These are phyloP conservation scores for Agrilus biguttatus DNA, from an alignment of 2,888 invertebrate species.

Conservation along the genomic window DNA sequence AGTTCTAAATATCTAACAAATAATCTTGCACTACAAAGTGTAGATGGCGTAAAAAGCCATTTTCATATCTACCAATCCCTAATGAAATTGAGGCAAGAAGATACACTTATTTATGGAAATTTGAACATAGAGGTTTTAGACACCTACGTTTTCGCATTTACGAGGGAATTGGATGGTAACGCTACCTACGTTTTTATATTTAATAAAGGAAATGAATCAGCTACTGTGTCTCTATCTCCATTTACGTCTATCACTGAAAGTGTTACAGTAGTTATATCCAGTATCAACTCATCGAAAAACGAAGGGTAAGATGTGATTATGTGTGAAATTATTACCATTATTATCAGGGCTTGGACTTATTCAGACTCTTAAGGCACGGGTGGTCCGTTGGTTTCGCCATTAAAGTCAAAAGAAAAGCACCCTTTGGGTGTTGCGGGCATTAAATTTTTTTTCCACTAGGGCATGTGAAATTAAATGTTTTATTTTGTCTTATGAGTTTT, in stretches of 20 bases:
- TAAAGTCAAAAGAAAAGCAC: too few species aligned
- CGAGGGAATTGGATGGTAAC: conserved; percentile 12
- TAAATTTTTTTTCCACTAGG: too few species aligned
- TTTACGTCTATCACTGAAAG: too few species aligned
- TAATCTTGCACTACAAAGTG: conserved; percentile 42
- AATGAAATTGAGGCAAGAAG: conserved; percentile 35
- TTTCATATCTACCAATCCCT: conserved; percentile 47
- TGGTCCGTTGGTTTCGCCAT: too few species aligned
- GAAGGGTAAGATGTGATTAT: not conserved
- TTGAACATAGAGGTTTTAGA: conserved; percentile 35
- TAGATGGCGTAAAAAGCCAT: conserved; percentile 34
- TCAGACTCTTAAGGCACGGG: too few species aligned
- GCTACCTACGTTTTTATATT: conserved; percentile 13
- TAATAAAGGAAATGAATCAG: conserved; percentile 31
- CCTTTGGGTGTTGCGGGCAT: too few species aligned
- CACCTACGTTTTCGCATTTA: conserved; percentile 9
- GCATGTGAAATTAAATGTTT: too few species aligned
- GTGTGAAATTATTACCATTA: too few species aligned
- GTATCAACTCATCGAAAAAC: not conserved
- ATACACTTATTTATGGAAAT: conserved; percentile 38
- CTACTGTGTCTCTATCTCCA: conserved; percentile 24
- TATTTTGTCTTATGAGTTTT: too few species aligned
- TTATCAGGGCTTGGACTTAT: too few species aligned
- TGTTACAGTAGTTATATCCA: not conserved
- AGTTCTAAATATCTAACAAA: conserved; percentile 41